These are phyloP conservation scores for Diprion similis DNA, from an alignment of 1,140 invertebrate species.

Conservation along the genomic window DNA sequence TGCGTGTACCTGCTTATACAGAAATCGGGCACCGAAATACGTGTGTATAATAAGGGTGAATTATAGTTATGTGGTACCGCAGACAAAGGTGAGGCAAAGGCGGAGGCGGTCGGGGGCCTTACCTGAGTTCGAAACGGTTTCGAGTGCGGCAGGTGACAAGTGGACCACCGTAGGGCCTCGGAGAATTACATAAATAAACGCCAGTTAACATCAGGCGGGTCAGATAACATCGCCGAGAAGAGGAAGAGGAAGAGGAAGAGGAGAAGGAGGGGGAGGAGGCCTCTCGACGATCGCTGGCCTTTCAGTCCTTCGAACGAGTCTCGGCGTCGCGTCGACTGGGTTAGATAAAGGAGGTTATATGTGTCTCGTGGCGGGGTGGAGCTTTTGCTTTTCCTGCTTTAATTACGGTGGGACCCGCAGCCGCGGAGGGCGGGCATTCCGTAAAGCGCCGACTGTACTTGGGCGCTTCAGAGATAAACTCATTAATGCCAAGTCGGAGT, in stretches of 20 bases:
- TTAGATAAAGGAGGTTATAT: conserved; percentile 5
- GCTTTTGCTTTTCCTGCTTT: not conserved
- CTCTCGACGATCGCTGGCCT: not conserved
- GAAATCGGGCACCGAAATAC: too few species aligned
- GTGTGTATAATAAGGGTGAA: too few species aligned
- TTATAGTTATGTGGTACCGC: too few species aligned
- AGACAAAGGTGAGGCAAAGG: not conserved
- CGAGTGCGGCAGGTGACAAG: conserved; percentile 21
- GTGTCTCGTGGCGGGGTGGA: not conserved
- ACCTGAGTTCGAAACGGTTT: not conserved
- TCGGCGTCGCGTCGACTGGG: not conserved
- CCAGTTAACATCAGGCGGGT: conserved; percentile 30
- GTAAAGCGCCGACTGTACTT: conserved; percentile 7
- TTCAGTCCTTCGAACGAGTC: not conserved
- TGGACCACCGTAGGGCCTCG: conserved; percentile 35
- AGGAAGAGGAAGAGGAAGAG: conserved; percentile 25
- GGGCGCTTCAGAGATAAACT: not conserved
- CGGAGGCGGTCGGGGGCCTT: not conserved
- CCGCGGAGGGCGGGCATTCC: conserved; percentile 2
- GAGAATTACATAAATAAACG: conserved; percentile 40
- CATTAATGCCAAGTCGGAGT: conserved; percentile 2
- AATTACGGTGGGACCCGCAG: not conserved
- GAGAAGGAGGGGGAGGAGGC: conserved; percentile 17
- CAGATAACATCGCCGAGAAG: conserved; percentile 19
- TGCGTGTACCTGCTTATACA: too few species aligned